These are phyloP conservation scores for Meghimatium bilineatum DNA, from an alignment of 2,888 invertebrate genomes.

Conservation along the genomic window DNA sequence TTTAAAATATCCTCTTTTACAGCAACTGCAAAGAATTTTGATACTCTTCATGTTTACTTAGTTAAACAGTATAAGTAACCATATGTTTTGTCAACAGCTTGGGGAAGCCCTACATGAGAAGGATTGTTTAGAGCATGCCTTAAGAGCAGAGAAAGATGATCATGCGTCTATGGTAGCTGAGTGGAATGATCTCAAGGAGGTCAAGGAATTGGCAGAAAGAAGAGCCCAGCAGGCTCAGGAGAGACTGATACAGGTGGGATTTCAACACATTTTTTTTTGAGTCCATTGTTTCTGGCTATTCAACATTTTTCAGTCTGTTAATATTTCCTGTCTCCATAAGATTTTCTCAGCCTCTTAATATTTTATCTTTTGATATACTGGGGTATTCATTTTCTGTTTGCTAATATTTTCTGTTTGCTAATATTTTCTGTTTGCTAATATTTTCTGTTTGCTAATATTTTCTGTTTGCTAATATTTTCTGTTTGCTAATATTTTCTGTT, in stretches of 20 bases:
- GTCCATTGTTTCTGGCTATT: background rate
- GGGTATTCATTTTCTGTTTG: too few species aligned
- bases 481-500: too few species aligned
- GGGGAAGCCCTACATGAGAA: slow-evolving; percentile 19
- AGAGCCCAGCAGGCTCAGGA: slow-evolving; percentile 66
- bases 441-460: too few species aligned
- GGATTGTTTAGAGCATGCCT: slow-evolving; percentile 57
- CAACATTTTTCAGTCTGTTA: background rate
- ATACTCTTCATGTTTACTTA: background rate
- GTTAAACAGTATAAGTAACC: background rate
- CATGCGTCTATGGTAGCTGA: slow-evolving; percentile 59
- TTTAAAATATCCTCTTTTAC: too few species aligned
- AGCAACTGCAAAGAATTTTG: too few species aligned
- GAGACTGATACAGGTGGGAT: slow-evolving; percentile 62
- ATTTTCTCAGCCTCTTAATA: background rate
- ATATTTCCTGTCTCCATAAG: background rate
- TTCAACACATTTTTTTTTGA: too few species aligned
- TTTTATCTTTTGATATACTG: too few species aligned
- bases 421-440: too few species aligned
- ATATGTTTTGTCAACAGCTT: slow-evolving; percentile 23
- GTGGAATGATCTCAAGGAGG: slow-evolving; percentile 65
- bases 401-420: too few species aligned
- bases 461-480: background rate
- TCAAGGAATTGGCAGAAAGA: slow-evolving; percentile 60
- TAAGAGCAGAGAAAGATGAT: slow-evolving; percentile 63